Evolutionary conservation across 2,797 vertebrate species (phyloP), one percentile per base, ranked within the genome.

Genomic region (Neostethus bicornis): DNA sequence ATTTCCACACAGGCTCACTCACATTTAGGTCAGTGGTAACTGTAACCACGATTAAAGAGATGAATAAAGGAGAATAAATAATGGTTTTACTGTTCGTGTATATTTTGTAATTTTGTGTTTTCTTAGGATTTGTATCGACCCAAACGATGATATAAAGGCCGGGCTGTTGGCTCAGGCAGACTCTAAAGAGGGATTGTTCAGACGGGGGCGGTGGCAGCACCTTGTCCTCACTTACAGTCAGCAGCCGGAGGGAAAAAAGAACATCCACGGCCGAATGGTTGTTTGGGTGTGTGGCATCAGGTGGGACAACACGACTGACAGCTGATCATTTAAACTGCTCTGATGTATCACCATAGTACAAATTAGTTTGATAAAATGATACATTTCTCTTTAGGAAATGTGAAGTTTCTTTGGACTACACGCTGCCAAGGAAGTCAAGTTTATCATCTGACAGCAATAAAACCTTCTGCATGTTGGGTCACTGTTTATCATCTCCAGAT

Each of bases 401-500:
- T 76, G 95, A 97, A 38, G 92, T 96, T 63, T 92, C 91, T 61
- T 89, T 99, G 84, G 95, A 97, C 90, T 99, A 96, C 45, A 90
- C 91, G 1, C 87, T 96, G 29, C 96, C 96, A 54, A 93, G 96
- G 70, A 99, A 96, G 90, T 92, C 93, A 78, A 95, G 93, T 58
- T 90, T 98, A 29, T 96, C 97, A 16, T 95, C 97, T 14, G 97
- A 99, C 74, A 95, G 91, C 85, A 98, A 95, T 88, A 98, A 96
- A 89, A 96, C 96, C 3, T 95, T 95, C 87, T 98, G 96, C 79
- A 94, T 99, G 95, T 73, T 97, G 73, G 97, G 96, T 52, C 94
- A 99, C 77, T 93, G 89, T 64, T 47, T 75, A 0, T 83, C 91
- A 1, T 80, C 91, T 11, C 90, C 92, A 72, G 95, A 95, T 83